A percentile compares a stretch with the other conserved stretches of the same genome.
Conservation (phyloP, 2,888 invertebrate genomes). For the Oxyteleia sp. region DNA sequence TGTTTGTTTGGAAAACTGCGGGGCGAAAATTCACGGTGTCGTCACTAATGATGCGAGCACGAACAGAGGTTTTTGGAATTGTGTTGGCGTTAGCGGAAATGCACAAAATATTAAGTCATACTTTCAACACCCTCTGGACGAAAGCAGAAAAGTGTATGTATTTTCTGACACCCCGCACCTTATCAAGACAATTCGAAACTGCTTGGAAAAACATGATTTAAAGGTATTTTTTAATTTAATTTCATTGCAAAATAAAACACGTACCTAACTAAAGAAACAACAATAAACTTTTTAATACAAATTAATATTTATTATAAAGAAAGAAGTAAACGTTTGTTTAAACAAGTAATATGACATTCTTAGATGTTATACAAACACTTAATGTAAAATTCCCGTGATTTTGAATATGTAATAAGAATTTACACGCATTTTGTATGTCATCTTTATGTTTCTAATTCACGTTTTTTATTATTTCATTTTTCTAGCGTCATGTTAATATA, state of each 20-base stretch:
- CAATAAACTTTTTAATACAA: not conserved
- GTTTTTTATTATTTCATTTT: not conserved
- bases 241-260: not conserved
- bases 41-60: conserved; percentile 20
- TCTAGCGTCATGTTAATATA: too few species aligned
- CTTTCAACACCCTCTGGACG: conserved; percentile 9
- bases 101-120: not conserved
- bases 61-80: conserved; percentile 18
- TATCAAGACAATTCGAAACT: conserved; percentile 14
- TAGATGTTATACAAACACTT: not conserved
- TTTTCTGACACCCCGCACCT: conserved; percentile 6
- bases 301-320: not conserved
- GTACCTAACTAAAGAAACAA: not conserved
- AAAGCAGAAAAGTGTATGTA: not conserved
- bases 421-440: not conserved
- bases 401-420: not conserved
- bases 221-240: conserved; percentile 21
- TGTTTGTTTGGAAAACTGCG: conserved; percentile 19
- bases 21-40: conserved; percentile 17
- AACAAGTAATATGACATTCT: not conserved
- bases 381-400: not conserved
- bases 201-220: conserved; percentile 24
- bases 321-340: not conserved
- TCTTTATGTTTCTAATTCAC: not conserved
- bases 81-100: conserved; percentile 18